Conservation (phyloP, 2,113 vertebrate species). For the Alethe castanea region DNA sequence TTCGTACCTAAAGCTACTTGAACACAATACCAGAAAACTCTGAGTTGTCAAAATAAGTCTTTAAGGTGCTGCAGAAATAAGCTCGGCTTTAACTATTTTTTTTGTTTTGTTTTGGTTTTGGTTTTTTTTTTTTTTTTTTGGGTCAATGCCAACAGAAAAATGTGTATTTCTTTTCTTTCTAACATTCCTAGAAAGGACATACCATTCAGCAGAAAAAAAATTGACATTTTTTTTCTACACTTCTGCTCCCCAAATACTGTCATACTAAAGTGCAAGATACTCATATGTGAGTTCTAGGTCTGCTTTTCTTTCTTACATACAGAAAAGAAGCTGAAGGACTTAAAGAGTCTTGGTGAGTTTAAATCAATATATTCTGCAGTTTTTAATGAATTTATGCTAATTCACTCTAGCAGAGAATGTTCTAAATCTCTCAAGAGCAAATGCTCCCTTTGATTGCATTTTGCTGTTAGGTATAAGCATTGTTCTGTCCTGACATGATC, state of each 20-base stretch:
- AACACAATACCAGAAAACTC: neutral
- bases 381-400: conserved; percentile 38
- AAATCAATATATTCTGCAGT: neutral
- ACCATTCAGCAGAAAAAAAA: neutral
- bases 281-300: neutral
- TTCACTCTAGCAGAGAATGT: neutral
- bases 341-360: neutral
- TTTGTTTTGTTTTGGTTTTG: neutral
- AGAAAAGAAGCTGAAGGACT: neutral
- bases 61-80: neutral
- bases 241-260: neutral
- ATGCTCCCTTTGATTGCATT: conserved; percentile 6
- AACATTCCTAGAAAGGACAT: neutral
- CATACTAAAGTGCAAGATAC: neutral
- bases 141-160: neutral
- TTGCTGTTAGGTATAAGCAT: neutral
- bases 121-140: neutral
- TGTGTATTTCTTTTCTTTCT: neutral
- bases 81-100: neutral
- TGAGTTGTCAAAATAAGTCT: neutral
- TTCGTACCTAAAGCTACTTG: neutral
- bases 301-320: neutral
- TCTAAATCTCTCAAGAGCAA: neutral
- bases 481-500: neutral
- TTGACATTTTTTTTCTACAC: neutral